phyloP scores from a whole-genome alignment of 2,797 vertebrate genomes.

The Vireo griseus region DNA sequence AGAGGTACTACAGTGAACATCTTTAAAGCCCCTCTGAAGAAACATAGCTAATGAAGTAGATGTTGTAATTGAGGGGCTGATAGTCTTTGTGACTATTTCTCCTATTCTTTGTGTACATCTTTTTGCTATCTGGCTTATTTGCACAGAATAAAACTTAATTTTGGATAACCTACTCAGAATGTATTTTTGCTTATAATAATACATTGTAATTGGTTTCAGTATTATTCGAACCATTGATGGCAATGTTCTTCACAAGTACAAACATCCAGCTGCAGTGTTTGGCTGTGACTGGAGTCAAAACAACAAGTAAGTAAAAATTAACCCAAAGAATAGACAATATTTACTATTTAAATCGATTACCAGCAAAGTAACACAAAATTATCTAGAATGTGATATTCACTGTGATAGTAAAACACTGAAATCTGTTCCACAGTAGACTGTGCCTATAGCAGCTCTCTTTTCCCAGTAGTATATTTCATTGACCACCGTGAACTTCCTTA shows the following conservation, averaged over 20 bases:
- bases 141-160: not conserved
- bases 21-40: not conserved
- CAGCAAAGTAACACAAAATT: not conserved
- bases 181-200: not conserved
- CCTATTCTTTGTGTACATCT: not conserved
- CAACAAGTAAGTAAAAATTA: constrained; percentile 86
- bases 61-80: not conserved
- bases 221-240: constrained; percentile 93
- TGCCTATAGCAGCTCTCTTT: not conserved
- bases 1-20: not conserved
- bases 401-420: not conserved
- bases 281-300: constrained; percentile 99
- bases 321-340: not conserved
- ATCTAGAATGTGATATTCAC: not conserved
- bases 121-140: not conserved
- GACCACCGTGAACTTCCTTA: not conserved
- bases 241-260: constrained; percentile 93
- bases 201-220: constrained; percentile 72
- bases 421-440: not conserved
- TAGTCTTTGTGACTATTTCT: not conserved
- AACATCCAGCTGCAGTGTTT: constrained; percentile 93
- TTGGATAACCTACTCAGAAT: not conserved
- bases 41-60: not conserved
- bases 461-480: not conserved
- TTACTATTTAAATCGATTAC: not conserved